These are phyloP conservation scores for Aethina tumida DNA, from an alignment of 1,140 invertebrate species.

Conservation along the genomic window DNA sequence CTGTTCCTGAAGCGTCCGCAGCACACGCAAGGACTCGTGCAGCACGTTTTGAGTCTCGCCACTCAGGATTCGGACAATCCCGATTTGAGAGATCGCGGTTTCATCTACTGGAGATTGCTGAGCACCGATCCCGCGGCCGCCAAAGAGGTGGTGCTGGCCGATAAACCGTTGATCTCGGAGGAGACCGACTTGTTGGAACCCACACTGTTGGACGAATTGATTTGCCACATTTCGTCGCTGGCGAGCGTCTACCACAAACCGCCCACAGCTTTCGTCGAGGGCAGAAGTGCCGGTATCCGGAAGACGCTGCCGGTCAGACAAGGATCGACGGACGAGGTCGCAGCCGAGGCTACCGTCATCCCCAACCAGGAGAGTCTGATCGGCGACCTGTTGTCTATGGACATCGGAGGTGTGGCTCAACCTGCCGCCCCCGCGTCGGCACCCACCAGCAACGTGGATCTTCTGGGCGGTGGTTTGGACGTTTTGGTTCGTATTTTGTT, in stretches of 20 bases:
- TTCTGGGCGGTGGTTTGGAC: constrained; percentile 76
- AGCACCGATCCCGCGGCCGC: constrained; percentile 98
- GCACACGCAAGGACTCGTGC: constrained; percentile 97
- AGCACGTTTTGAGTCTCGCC: constrained; percentile 84
- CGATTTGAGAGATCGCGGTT: constrained; percentile 94
- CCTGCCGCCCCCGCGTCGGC: constrained; percentile 39
- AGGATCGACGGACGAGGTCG: constrained; percentile 38
- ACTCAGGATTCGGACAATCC: constrained; percentile 99
- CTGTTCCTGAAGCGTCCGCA: constrained; percentile 95
- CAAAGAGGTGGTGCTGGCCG: constrained; percentile 98
- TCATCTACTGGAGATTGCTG: constrained; percentile 96
- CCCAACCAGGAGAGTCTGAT: constrained; percentile 88
- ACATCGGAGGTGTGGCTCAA: constrained; percentile 59
- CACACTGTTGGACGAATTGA: constrained; percentile 94
- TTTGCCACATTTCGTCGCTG: constrained; percentile 97
- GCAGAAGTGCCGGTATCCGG: constrained; percentile 37
- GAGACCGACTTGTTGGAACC: constrained; percentile 98
- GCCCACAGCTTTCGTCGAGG: constrained; percentile 97
- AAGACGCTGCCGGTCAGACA: constrained; percentile 42
- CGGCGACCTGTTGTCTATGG: constrained; percentile 94
- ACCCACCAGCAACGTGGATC: constrained; percentile 50
- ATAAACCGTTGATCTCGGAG: constrained; percentile 98
- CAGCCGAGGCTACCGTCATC: constrained; percentile 56
- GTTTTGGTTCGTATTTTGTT: constrained; percentile 51
- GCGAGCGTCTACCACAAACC: constrained; percentile 99